Evolutionary conservation across 2,113 vertebrate species (phyloP).

Genomic region (Madoqua kirkii): DNA sequence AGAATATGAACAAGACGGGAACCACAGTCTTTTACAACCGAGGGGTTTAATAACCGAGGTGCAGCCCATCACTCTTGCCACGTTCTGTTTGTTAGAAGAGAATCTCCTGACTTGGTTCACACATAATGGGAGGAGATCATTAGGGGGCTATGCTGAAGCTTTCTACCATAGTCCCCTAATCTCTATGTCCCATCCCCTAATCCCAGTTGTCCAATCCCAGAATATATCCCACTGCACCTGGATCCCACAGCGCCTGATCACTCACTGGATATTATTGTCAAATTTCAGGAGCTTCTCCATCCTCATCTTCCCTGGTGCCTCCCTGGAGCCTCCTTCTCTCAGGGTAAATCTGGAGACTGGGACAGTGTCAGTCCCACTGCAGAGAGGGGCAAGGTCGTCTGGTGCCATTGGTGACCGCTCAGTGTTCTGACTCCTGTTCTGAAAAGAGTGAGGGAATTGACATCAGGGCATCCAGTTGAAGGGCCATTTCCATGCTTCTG

Average conservation of each 20-base stretch:
- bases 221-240: not conserved
- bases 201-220: slow-evolving; percentile 16
- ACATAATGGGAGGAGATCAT: not conserved
- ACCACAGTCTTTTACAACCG: not conserved
- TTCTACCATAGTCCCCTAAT: not conserved
- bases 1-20: not conserved
- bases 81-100: not conserved
- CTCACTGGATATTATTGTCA: not conserved
- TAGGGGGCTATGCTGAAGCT: not conserved
- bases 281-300: not conserved
- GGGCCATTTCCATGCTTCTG: not conserved
- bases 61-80: not conserved
- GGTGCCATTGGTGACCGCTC: accelerated
- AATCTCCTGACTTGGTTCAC: not conserved
- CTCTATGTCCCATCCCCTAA: slow-evolving; percentile 7
- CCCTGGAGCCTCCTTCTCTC: not conserved
- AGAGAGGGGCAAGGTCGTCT: not conserved
- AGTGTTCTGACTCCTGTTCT: not conserved
- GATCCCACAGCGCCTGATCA: not conserved
- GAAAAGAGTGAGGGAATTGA: not conserved
- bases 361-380: not conserved
- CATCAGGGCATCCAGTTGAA: not conserved
- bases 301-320: not conserved
- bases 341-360: not conserved
- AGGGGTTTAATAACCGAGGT: not conserved